Base-by-base conservation (phyloP, 1,140 invertebrate species). In the Anastrepha obliqua region DNA sequence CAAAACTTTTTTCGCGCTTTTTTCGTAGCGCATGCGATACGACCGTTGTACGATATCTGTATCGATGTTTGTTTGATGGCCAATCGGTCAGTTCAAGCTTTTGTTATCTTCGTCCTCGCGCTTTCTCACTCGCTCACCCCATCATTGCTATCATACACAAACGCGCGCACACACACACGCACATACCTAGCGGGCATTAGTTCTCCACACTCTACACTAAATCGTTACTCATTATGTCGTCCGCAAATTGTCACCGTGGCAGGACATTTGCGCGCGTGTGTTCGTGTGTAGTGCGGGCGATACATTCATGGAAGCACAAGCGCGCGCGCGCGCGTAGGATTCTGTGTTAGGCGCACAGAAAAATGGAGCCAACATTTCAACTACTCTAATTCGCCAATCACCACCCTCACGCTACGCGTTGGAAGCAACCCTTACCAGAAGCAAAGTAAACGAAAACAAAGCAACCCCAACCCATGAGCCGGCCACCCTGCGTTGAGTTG, bases 1-100 rank as follows among this genome's bases (percentile, higher is more conserved):
- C 74, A 55, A 55, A 81, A 81, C 17, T 15, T 81, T 81, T 55
- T 55, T 81, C 51, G 74, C 74, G 74, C 74, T 81, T 81, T 81
- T 55, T 70, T 55, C 15, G 51, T 55, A 55, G 51, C 51, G 51
- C 51, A 1, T 7, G 51, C 51, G 5, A 3, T 7, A 20, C 47
- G 47, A 7, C 17, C 47, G 6, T 8, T 47, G 44, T n/a, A 55
- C 47, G 51, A 0, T 29, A 29, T 29, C 44, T 51, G 8, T 51
- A 6, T 51, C 55, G 47, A 20, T 42, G 74, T 81, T 15, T 44
- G 17, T 39, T 81, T 55, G 44, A 17, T 62, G 47, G 44, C 74
- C 51, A 42, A 55, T 81, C 47, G 51, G 47, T 81, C 74, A 51
- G 47, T 55, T 51, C 42, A n/a, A 81, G n/a, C 44, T 74, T 74